Evolutionary conservation across 2,797 vertebrate genomes (phyloP), one percentile per base, ranked within the genome.

Genomic region (Clamator glandarius): DNA sequence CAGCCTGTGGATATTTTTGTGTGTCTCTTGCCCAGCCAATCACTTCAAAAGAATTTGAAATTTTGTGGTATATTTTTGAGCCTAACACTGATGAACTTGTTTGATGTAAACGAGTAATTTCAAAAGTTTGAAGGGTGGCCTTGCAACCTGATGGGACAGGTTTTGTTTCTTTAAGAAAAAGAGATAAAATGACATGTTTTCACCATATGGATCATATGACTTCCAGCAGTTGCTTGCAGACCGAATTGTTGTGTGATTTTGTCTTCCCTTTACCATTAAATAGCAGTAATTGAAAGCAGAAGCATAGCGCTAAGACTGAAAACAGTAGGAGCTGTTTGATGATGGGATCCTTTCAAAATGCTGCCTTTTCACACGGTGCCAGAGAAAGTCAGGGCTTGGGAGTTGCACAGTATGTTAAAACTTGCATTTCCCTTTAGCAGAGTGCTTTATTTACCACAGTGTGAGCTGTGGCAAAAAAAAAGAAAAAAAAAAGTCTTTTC

Each of bases 181-280:
- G 5, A 15, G 55, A 12, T 79, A 41, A 50, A 74, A 31, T 33
- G 26, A 15, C 3, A 4, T 0, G 0, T 77, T 72, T 12, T 3
- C 18, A 26, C 10, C 6, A 1, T 35, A 6, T 4, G 26, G 69
- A 39, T 78, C 5, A 1, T 5, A 11, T 0, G 1, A 18, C 31
- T 31, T 54, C 55, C 41, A 50, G 68, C 79, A 72, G 17, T 28
- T 39, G 31, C 36, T 86, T 83, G 61, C 42, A n/a, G 54, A 52
- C 13, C 44, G n/a, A 8, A 7, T 19, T 50, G 7, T 5, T n/a
- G n/a, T 48, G 8, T 26, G 57, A 12, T 29, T 74, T 20, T 55
- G 6, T 28, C 20, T 29, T 63, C 41, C 42, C 26, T 64, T 57
- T 54, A 16, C 54, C 12, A 5, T 59, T 58, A 48, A 74, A 44